phyloP scores from a whole-genome alignment of 2,888 invertebrate genomes.

The Saturnia pavonia region DNA sequence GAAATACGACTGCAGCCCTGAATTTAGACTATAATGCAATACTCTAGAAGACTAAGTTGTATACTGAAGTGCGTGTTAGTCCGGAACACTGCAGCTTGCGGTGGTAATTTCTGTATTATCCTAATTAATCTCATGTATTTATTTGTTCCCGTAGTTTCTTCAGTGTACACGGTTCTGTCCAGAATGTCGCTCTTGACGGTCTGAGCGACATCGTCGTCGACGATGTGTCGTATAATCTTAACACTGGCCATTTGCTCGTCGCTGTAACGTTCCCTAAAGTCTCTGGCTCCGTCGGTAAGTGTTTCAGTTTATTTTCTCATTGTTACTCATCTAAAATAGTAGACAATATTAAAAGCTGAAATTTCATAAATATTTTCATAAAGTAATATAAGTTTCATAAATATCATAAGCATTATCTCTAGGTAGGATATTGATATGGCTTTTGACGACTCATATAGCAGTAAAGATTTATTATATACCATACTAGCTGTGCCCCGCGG shows the following conservation, averaged over 20 bases:
- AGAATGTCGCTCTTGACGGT: slow-evolving; percentile 20
- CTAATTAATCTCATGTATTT: background rate
- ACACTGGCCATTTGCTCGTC: slow-evolving; percentile 37
- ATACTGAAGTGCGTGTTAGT: too few relatives aligned
- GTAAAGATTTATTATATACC: too few relatives aligned
- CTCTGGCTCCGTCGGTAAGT: slow-evolving; percentile 41
- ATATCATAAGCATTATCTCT: background rate
- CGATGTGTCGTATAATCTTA: slow-evolving; percentile 32
- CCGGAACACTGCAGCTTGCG: too few relatives aligned
- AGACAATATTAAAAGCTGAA: too few relatives aligned
- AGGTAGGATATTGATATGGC: background rate
- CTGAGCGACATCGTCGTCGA: slow-evolving; percentile 53
- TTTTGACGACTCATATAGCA: background rate
- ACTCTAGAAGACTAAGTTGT: background rate
- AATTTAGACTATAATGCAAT: background rate
- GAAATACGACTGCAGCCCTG: background rate
- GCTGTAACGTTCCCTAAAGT: slow-evolving; percentile 46
- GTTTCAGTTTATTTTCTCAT: background rate
- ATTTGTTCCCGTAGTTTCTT: slow-evolving; percentile 9
- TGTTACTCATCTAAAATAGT: background rate
- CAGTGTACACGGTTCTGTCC: background rate
- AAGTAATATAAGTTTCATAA: background rate
- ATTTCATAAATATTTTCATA: background rate
- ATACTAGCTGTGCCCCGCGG: too few relatives aligned
- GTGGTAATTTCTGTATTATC: background rate